phyloP scores from a whole-genome alignment of 1,140 invertebrate species.

The Amyelois transitella region DNA sequence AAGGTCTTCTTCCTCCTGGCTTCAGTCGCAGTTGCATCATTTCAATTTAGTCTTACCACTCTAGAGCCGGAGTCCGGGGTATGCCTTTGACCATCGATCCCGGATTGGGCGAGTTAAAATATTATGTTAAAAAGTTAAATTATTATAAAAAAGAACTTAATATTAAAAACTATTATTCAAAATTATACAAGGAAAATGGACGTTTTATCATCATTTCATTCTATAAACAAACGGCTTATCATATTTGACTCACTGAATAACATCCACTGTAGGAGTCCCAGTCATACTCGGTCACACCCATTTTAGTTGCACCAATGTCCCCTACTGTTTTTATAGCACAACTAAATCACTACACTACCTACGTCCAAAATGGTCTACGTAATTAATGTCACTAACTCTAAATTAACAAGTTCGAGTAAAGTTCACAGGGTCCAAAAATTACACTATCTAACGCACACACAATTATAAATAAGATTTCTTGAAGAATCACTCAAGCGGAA shows the following conservation, averaged over 20 bases:
- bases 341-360: conserved; percentile 36
- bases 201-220: not conserved
- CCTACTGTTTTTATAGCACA: conserved; percentile 33
- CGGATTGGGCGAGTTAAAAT: too few species aligned
- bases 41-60: too few species aligned
- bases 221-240: conserved; percentile 8
- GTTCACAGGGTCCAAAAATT: conserved; percentile 23
- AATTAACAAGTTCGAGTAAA: conserved; percentile 13
- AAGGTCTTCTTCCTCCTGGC: too few species aligned
- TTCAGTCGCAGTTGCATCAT: too few species aligned
- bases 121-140: not conserved
- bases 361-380: conserved; percentile 5
- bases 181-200: not conserved
- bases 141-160: not conserved
- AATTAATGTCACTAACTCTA: conserved; percentile 19
- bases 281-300: conserved; percentile 68
- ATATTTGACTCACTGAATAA: conserved; percentile 54
- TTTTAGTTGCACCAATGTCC: conserved; percentile 39
- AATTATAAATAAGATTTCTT: conserved; percentile 49
- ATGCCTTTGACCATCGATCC: too few species aligned
- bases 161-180: not conserved
- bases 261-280: conserved; percentile 67
- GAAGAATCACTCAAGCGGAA: conserved; percentile 43
- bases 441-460: conserved; percentile 64
- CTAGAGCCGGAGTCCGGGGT: too few species aligned